Base-by-base conservation (phyloP, 2,797 vertebrate genomes). In the Jordanella pulchra region DNA sequence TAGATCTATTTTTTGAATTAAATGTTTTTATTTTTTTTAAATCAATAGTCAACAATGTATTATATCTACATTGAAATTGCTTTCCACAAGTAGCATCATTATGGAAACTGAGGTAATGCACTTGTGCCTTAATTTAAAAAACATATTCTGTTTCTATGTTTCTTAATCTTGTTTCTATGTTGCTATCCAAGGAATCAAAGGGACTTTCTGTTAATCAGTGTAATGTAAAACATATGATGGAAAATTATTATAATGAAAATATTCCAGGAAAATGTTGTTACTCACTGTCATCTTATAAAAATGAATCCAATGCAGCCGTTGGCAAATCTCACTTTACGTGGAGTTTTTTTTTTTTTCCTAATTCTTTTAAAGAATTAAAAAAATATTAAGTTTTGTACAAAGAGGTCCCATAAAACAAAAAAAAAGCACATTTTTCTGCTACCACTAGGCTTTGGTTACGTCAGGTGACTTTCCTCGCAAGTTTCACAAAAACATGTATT, bases 101-200 rank as follows among this genome's bases (percentile, higher is more conserved):
- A 18, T 27, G 72, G 1, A 35, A 65, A 55, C 56, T 65, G 44
- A 67, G 67, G 18, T 50, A 58, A 66, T 76, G 70, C 65, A 78
- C 75, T 80, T 82, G 80, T 90, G 88, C 90, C 88, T 91, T 91
- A 63, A 84, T 72, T 63, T 27, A 27, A 65, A 45, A 45, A 30
- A 64, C 18, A 72, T 11, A 53, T 56, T 67, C 14, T 67, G 65
- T 61, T 51, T 7, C 17, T 25, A 0, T 42, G 12, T 44, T 77
- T 1, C 0, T 68, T 72, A 50, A 1, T 45, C 72, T 67, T 12
- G 7, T 47, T 69, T 78, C 4, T 55, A 25, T 54, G 72, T 60
- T 54, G 21, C 45, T 7, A 21, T n/a, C 51, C 53, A 32, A 79
- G n/a, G 3, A 58, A 23, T 32, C 65, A 79, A 79, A 63, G 72